Evolutionary conservation across 2,797 vertebrate species (phyloP).

Genomic region (Sebastes itinus): DNA sequence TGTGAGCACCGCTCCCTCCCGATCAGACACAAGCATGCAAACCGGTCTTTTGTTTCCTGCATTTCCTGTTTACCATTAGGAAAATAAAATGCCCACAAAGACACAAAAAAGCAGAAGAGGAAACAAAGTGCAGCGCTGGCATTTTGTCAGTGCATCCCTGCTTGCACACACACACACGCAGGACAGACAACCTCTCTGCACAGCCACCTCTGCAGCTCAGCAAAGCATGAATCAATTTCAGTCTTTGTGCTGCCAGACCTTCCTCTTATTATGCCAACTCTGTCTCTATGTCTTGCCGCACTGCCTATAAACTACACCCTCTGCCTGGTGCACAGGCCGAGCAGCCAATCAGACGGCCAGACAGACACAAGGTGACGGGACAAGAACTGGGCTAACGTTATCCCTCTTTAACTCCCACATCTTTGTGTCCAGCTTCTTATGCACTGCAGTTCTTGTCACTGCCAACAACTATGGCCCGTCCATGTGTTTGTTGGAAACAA

Average conservation of each 20-base stretch:
- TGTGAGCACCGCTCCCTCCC: neutral
- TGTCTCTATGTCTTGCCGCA: slow-evolving; percentile 24
- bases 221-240: slow-evolving; percentile 39
- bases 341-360: slow-evolving; percentile 16
- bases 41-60: neutral
- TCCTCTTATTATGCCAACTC: slow-evolving; percentile 27
- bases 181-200: neutral
- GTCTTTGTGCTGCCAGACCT: slow-evolving; percentile 33
- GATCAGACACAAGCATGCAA: neutral
- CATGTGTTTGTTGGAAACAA: neutral
- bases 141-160: slow-evolving; percentile 23
- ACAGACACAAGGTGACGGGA: neutral
- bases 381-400: neutral
- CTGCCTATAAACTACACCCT: slow-evolving; percentile 34
- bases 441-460: neutral
- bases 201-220: slow-evolving; percentile 29
- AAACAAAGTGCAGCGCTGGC: slow-evolving; percentile 42
- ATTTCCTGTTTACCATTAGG: slow-evolving; percentile 14
- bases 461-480: too few species aligned
- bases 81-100: slow-evolving; percentile 17
- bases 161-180: neutral
- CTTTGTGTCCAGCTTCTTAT: neutral
- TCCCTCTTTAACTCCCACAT: neutral
- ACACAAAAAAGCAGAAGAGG: slow-evolving; percentile 27
- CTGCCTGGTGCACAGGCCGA: neutral